Conservation (phyloP, 2,113 vertebrate genomes). For the pig (Sus scrofa) region DNA sequence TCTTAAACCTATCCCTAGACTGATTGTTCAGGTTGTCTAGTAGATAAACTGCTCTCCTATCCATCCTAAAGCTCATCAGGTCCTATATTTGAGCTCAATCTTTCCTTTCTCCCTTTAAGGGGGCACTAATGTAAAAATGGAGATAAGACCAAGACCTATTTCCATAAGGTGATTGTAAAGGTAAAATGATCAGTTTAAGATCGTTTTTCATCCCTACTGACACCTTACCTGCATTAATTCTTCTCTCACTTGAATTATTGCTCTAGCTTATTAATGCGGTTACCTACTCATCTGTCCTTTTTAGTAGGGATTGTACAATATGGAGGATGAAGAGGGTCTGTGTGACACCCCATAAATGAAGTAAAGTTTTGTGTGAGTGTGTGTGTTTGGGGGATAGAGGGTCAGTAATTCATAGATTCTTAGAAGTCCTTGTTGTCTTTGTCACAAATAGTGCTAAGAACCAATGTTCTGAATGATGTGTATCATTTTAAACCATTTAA, state of each 20-base stretch:
- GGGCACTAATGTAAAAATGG: background rate
- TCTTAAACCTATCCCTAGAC: background rate
- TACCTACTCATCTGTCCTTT: background rate
- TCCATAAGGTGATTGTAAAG: background rate
- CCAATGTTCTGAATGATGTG: background rate
- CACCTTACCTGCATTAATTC: background rate
- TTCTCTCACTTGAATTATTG: background rate
- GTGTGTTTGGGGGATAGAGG: background rate
- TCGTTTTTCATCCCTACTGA: background rate
- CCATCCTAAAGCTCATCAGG: background rate
- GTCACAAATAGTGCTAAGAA: background rate
- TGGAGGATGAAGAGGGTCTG: background rate
- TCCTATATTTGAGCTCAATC: background rate
- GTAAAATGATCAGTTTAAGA: background rate
- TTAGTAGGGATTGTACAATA: background rate
- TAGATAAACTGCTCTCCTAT: background rate
- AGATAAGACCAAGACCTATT: background rate
- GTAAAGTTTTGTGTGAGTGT: background rate
- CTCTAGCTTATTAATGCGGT: background rate
- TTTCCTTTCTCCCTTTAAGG: background rate
- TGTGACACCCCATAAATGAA: background rate
- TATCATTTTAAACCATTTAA: background rate
- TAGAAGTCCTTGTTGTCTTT: background rate
- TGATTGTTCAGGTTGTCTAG: background rate
- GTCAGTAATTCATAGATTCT: background rate